Conservation (phyloP, 2,797 vertebrate species). For the Poeciliopsis infans region DNA sequence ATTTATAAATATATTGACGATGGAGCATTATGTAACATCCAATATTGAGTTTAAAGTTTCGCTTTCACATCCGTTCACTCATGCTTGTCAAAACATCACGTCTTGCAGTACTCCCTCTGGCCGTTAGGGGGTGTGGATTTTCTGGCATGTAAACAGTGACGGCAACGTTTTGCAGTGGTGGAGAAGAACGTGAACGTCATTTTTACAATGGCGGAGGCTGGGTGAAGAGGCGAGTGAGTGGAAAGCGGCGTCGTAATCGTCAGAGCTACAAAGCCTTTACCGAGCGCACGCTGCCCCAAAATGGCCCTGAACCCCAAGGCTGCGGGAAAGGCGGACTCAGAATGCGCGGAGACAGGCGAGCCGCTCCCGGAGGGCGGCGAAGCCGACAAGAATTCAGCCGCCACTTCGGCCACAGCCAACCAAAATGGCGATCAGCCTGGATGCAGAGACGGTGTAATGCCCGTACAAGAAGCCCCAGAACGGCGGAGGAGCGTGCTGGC, state of each 20-base stretch:
- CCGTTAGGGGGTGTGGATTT: constrained; percentile 73
- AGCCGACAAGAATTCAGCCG: constrained; percentile 77
- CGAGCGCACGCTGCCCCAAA: constrained; percentile 74
- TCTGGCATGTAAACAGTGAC: constrained; percentile 83
- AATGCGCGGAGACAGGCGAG: constrained; percentile 58
- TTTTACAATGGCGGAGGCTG: constrained; percentile 88
- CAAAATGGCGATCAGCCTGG: constrained; percentile 88
- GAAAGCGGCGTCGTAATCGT: constrained; percentile 77
- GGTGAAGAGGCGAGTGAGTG: constrained; percentile 80
- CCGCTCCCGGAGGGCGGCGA: constrained; percentile 68
- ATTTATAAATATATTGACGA: not conserved
- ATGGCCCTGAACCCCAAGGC: constrained; percentile 82
- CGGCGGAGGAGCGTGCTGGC: constrained; percentile 74
- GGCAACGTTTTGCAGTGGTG: constrained; percentile 82
- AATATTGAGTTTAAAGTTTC: not conserved
- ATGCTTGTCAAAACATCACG: not conserved
- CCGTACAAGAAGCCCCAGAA: constrained; percentile 80
- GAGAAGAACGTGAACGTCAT: constrained; percentile 87
- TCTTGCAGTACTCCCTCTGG: constrained; percentile 12
- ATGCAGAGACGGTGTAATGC: constrained; percentile 83
- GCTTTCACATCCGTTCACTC: not conserved
- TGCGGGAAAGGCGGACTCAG: constrained; percentile 74
- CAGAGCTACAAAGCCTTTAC: constrained; percentile 66
- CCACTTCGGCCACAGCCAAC: constrained; percentile 83
- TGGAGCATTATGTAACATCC: not conserved